Evolutionary conservation across 2,113 vertebrate species (phyloP).

Genomic region (Madoqua kirkii): DNA sequence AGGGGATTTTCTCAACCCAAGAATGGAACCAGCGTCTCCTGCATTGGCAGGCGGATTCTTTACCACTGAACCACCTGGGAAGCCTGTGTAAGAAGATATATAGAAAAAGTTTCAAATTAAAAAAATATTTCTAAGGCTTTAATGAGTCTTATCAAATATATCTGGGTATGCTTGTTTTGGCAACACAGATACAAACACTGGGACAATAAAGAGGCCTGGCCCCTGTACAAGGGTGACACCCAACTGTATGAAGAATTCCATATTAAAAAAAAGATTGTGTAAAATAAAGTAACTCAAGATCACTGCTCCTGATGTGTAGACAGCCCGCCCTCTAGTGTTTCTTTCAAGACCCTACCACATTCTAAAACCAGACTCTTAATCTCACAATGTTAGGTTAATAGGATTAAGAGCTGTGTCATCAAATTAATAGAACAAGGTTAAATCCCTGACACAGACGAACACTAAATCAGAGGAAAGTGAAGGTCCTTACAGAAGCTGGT

Average conservation of each 20-base stretch:
- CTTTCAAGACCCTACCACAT: slow-evolving; percentile 23
- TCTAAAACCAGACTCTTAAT: slow-evolving; percentile 65
- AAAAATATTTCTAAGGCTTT: not conserved
- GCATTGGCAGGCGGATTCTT: not conserved
- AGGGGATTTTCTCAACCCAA: not conserved
- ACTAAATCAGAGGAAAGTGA: slow-evolving; percentile 72
- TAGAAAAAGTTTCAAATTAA: not conserved
- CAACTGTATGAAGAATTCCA: not conserved
- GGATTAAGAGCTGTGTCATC: slow-evolving; percentile 84
- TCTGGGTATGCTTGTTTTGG: not conserved
- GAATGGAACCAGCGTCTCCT: not conserved
- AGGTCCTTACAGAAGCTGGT: slow-evolving; percentile 55
- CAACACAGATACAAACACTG: not conserved
- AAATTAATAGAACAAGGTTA: slow-evolving; percentile 77
- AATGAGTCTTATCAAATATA: not conserved
- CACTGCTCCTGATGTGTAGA: not conserved
- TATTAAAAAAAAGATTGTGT: not conserved
- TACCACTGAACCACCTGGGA: not conserved
- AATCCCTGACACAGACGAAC: slow-evolving; percentile 72
- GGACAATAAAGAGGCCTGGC: not conserved
- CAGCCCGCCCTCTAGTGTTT: slow-evolving; percentile 78
- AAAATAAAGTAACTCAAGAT: not conserved
- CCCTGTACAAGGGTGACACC: not conserved
- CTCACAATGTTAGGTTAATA: slow-evolving; percentile 77
- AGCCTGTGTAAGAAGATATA: not conserved